Evolutionary conservation across 1,140 invertebrate species (phyloP), one percentile per base, ranked within the genome.

Genomic region (Pseudomyrmex sp.): DNA sequence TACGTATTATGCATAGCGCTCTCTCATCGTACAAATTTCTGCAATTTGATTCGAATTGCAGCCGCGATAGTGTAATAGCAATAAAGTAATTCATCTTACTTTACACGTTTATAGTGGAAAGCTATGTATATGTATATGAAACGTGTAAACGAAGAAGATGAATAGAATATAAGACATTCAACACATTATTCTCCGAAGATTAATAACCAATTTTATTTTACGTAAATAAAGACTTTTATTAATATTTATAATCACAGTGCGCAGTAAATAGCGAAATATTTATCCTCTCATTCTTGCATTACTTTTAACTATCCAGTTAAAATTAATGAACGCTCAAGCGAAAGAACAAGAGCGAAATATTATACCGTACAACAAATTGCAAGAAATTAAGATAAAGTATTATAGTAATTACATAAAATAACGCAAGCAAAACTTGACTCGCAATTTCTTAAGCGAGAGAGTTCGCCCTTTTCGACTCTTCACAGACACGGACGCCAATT

Each of bases 51-150:
- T 35, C 35, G 35, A 35, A 35, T 35, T 7, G 35, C 35, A 35
- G 35, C 35, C 7, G 35, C 35, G 35, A 35, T 35, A 35, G 35
- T 35, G 35, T 35, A 35, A 35, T 35, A 35, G 50, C 84, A 88
- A 88, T 82, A 86, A 87, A 84, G 80, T 72, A 86, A 87, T 79
- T 84, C 65, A 72, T 74, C 72, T 87, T 84, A 59, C 74, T 72
- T 80, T 61, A 80, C 72, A 79, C 59, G 82, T 56, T 70, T 68
- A 61, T 76, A 15, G 56, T 61, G 44, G 13, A 48, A 18, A 52
- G 46, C 44, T 58, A 48, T 72, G 48, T 13, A 52, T 12, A 52
- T 18, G 18, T 18, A 18, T 35, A 7, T 35, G 35, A 35, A 35
- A 35, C 35, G 35, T 35, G 35, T 35, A 35, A 35, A 35, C 35